Conservation (phyloP, 2,888 invertebrate species). For the Megastigmus dorsalis region DNA sequence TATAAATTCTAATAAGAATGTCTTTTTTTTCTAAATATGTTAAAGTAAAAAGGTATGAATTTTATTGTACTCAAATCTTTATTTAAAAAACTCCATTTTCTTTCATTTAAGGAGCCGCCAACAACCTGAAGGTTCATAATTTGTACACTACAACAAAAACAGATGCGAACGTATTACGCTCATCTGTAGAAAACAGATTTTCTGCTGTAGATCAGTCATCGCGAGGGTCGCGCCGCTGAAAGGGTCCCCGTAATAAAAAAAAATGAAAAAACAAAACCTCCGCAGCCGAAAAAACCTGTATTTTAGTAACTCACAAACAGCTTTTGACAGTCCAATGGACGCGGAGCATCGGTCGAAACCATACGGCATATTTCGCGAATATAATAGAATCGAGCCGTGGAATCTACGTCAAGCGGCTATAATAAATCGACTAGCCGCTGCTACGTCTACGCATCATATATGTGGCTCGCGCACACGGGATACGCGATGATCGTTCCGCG, state of each 20-base stretch:
- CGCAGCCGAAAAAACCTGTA: constrained; percentile 19
- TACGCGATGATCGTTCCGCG: constrained; percentile 1
- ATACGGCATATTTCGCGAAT: constrained; percentile 7
- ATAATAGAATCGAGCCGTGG: constrained; percentile 24
- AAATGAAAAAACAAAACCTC: background rate
- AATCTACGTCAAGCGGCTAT: background rate
- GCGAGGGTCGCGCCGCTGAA: constrained; percentile 17
- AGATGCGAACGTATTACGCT: constrained; percentile 12
- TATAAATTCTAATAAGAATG: too few relatives aligned
- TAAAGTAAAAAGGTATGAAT: too few relatives aligned
- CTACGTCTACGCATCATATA: background rate
- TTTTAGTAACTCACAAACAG: too few relatives aligned
- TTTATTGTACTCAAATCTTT: too few relatives aligned
- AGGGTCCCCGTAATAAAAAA: constrained; percentile 40
- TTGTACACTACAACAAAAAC: too few relatives aligned
- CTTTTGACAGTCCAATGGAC: too few relatives aligned
- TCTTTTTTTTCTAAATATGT: too few relatives aligned
- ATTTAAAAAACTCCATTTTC: too few relatives aligned
- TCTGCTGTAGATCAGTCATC: constrained; percentile 15
- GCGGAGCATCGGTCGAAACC: background rate
- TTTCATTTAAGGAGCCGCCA: too few relatives aligned
- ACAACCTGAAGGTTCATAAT: too few relatives aligned
- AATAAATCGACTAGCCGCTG: constrained; percentile 22
- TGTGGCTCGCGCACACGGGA: background rate
- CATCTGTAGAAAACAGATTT: constrained; percentile 33